Conservation (phyloP, 2,888 invertebrate genomes). For the Mythimna vitellina region DNA sequence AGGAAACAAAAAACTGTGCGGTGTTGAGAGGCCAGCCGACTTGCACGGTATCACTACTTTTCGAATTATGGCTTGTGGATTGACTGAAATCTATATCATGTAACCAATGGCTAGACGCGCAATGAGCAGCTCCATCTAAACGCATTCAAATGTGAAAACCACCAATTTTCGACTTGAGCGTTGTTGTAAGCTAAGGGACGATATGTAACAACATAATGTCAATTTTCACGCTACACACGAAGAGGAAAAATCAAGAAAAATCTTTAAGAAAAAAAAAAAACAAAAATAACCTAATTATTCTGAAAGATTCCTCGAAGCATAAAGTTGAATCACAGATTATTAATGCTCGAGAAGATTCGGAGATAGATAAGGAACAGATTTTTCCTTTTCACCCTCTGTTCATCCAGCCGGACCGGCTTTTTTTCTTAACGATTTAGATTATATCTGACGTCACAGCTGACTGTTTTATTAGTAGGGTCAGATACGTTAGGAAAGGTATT, state of each 20-base stretch:
- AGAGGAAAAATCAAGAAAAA: neutral
- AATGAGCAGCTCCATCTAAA: no score
- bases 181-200: no score
- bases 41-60: no score
- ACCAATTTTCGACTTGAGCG: no score
- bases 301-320: conserved; percentile 35
- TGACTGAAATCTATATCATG: no score
- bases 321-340: conserved; percentile 55
- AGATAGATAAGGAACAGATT: conserved; percentile 44
- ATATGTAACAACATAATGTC: neutral
- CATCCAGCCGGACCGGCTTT: conserved; percentile 40
- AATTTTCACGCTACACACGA: neutral
- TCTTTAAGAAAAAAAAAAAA: conserved; percentile 5
- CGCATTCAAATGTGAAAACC: no score
- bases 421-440: conserved; percentile 48
- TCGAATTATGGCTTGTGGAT: no score
- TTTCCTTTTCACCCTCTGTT: conserved; percentile 41
- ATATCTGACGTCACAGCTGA: conserved; percentile 23
- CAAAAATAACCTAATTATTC: conserved; percentile 45
- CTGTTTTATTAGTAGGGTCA: conserved; percentile 23
- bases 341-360: conserved; percentile 52
- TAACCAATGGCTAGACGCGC: no score
- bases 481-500: conserved; percentile 2
- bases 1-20: no score
- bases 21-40: no score